Conservation (phyloP, 2,888 invertebrate genomes). For the Harpalus rufipes region DNA sequence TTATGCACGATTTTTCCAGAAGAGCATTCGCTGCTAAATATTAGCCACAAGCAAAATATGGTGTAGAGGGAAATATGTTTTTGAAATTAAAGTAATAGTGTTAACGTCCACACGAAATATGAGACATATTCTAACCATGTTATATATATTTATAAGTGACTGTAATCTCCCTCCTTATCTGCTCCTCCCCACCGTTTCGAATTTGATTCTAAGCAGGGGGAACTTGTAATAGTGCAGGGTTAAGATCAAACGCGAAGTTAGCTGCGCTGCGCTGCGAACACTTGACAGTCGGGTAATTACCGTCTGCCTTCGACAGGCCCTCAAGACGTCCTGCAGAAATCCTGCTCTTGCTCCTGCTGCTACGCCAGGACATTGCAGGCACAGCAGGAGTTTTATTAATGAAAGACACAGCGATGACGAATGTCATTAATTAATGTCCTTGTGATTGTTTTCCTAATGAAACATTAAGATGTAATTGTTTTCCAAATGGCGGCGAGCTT, state of each 20-base stretch:
- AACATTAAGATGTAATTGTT: constrained; percentile 24
- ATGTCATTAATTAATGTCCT: constrained; percentile 28
- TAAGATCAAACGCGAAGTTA: constrained; percentile 25
- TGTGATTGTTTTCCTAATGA: constrained; percentile 22
- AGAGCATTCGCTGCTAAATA: neutral
- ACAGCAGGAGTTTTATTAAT: constrained; percentile 11
- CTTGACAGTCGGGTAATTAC: constrained; percentile 32
- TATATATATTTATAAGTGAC: no score
- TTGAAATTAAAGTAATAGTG: no score
- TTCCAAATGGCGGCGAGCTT: neutral
- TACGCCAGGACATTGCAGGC: neutral
- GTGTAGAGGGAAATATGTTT: no score
- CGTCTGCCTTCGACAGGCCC: constrained; percentile 16
- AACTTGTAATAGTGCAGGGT: neutral
- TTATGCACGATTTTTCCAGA: constrained; percentile 11
- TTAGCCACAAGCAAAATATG: no score
- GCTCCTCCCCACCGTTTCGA: neutral
- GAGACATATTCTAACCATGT: no score
- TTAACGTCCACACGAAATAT: no score
- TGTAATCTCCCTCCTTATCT: no score
- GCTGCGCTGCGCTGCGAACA: constrained; percentile 23
- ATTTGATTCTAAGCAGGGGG: neutral
- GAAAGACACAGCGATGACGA: constrained; percentile 5
- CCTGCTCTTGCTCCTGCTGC: neutral
- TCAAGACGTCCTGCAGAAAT: neutral